phyloP scores from a whole-genome alignment of 2,113 vertebrate genomes.

The Elachura formosa region DNA sequence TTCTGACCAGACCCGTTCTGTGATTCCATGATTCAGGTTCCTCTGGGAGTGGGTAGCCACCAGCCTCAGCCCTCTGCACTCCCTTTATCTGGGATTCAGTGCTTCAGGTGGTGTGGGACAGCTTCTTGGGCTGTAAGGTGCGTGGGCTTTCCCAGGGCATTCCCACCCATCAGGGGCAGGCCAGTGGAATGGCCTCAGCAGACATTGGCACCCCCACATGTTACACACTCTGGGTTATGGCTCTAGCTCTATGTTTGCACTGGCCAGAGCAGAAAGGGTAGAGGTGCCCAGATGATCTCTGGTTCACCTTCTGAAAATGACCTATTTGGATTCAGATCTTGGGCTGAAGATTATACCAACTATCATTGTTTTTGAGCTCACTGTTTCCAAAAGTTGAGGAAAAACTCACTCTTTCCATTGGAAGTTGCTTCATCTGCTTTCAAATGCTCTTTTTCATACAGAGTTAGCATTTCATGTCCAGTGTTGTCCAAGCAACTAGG shows the following conservation, averaged over 20 bases:
- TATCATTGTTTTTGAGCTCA: background rate
- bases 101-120: rapidly evolving
- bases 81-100: rapidly evolving
- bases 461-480: background rate
- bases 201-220: background rate
- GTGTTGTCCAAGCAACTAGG: background rate
- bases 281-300: background rate
- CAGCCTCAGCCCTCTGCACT: too few species aligned
- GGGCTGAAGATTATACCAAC: background rate
- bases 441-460: background rate
- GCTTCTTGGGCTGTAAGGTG: background rate
- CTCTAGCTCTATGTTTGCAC: background rate
- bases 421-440: background rate
- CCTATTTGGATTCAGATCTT: background rate
- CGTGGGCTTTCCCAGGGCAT: background rate
- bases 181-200: background rate
- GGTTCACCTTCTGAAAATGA: background rate
- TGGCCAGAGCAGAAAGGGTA: background rate
- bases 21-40: background rate
- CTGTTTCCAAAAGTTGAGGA: background rate
- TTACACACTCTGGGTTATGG: background rate
- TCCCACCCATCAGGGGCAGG: background rate
- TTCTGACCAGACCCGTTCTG: background rate
- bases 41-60: background rate
- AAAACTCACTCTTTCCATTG: background rate